phyloP scores from a whole-genome alignment of 2,797 vertebrate genomes.

The Okamejei kenojei region DNA sequence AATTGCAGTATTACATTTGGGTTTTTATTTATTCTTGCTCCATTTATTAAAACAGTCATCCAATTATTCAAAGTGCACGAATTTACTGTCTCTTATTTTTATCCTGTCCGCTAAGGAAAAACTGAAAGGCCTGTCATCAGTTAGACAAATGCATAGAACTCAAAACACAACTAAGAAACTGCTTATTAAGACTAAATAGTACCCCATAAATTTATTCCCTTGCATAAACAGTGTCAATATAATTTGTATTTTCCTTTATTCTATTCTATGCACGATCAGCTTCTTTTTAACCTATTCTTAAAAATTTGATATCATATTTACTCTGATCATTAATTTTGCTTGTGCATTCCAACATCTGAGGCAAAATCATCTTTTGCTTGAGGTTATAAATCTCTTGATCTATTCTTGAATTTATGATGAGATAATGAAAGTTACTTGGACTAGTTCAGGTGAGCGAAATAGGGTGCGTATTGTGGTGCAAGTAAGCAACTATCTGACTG shows the following conservation, averaged over 20 bases:
- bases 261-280: too few species aligned
- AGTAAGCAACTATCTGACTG: not conserved
- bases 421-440: not conserved
- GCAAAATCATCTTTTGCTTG: not conserved
- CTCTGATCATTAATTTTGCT: not conserved
- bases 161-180: not conserved
- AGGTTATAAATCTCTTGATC: not conserved
- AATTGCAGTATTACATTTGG: not conserved
- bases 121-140: not conserved
- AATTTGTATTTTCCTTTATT: not conserved
- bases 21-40: not conserved
- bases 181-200: not conserved
- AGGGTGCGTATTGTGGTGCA: not conserved
- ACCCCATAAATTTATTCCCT: not conserved
- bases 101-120: not conserved
- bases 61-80: not conserved
- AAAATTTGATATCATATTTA: not conserved
- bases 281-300: not conserved
- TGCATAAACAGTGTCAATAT: not conserved
- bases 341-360: not conserved
- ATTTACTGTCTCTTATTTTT: not conserved
- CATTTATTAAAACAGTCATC: not conserved
- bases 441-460: not conserved
- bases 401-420: not conserved
- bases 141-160: not conserved